These are phyloP conservation scores for Tenthredo scrophulariae DNA, from an alignment of 2,888 invertebrate genomes.

Conservation along the genomic window DNA sequence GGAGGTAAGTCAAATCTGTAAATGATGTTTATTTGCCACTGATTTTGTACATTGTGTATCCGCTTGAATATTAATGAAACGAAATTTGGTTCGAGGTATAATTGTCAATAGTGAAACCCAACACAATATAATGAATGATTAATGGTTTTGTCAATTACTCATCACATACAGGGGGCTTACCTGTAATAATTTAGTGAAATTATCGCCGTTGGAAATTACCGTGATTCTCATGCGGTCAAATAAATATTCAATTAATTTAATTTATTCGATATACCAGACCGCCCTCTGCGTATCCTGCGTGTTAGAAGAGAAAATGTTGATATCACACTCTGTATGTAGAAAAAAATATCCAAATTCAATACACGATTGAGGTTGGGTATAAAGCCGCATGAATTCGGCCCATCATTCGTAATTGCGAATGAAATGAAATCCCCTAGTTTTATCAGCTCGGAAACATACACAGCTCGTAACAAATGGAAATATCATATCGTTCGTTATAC, in stretches of 20 bases:
- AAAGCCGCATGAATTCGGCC: not conserved
- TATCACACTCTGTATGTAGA: not conserved
- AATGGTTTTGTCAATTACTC: slow-evolving; percentile 68
- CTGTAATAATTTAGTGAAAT: slow-evolving; percentile 23
- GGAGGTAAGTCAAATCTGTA: not conserved
- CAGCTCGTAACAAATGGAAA: not conserved
- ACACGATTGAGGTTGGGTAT: not conserved
- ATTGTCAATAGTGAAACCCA: slow-evolving; percentile 65
- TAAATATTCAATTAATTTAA: slow-evolving; percentile 14
- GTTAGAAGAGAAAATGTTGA: not conserved
- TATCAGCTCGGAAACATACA: not conserved
- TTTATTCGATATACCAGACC: slow-evolving; percentile 9
- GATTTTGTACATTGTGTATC: not conserved
- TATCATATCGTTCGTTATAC: slow-evolving; percentile 19
- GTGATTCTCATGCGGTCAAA: slow-evolving; percentile 28
- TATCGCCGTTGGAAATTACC: slow-evolving; percentile 29
- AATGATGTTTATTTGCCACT: slow-evolving; percentile 9
- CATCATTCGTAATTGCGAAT: not conserved
- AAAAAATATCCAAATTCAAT: slow-evolving; percentile 12
- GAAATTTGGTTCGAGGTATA: slow-evolving; percentile 61
- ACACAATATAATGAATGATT: slow-evolving; percentile 67
- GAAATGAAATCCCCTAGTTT: not conserved
- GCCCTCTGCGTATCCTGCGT: not conserved
- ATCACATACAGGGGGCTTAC: slow-evolving; percentile 3
- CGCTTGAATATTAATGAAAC: slow-evolving; percentile 36